Evolutionary conservation across 2,888 invertebrate species (phyloP).

Genomic region (Drosophila robusta): DNA sequence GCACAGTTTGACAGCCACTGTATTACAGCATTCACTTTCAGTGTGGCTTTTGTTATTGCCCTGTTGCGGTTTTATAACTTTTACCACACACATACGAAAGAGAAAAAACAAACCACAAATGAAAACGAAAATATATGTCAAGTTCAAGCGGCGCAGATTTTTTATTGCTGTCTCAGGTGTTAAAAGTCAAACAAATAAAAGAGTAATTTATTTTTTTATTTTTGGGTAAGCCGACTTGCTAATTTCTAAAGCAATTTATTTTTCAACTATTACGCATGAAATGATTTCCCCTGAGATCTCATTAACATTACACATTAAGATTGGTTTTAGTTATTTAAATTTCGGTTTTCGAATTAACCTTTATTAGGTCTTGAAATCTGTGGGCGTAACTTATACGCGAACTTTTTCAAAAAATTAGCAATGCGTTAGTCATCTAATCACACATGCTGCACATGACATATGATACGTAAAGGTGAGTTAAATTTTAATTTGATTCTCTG

Average conservation of each 20-base stretch:
- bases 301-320: constrained; percentile 31
- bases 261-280: constrained; percentile 11
- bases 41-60: constrained; percentile 24
- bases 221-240: constrained; percentile 51
- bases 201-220: constrained; percentile 6
- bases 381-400: too few species aligned
- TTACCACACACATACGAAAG: constrained; percentile 46
- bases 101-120: constrained; percentile 11
- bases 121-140: constrained; percentile 62
- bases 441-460: too few species aligned
- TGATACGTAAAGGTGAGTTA: too few species aligned
- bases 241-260: constrained; percentile 61
- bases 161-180: constrained; percentile 51
- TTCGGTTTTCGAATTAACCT: too few species aligned
- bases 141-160: constrained; percentile 63
- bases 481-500: too few species aligned
- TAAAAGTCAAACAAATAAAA: constrained; percentile 58
- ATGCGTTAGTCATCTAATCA: too few species aligned
- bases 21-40: constrained; percentile 42
- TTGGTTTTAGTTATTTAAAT: background rate
- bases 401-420: too few species aligned
- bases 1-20: constrained; percentile 26
- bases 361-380: too few species aligned
- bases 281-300: constrained; percentile 26
- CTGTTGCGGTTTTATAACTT: constrained; percentile 62